A percentile compares a stretch with the other conserved stretches of the same genome.
Evolutionary conservation across 2,113 vertebrate genomes (phyloP).

Genomic region (Pygoscelis adeliae): DNA sequence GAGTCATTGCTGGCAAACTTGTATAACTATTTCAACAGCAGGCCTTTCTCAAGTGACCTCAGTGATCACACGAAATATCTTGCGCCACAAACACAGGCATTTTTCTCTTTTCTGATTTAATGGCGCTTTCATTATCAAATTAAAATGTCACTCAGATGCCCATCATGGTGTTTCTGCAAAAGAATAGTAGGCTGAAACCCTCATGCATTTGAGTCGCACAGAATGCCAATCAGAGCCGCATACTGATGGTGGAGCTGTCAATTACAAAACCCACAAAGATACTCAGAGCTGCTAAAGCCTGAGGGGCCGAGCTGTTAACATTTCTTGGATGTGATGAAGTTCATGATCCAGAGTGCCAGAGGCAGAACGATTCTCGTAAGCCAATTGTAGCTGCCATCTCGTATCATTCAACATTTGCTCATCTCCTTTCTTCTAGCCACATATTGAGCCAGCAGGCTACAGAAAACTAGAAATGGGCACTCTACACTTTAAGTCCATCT

Average conservation of each 20-base stretch:
- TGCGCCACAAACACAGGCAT: constrained; percentile 34
- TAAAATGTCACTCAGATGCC: constrained; percentile 71
- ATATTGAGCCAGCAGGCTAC: neutral
- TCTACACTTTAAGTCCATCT: neutral
- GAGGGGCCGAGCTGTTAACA: constrained; percentile 56
- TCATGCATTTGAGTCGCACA: constrained; percentile 4
- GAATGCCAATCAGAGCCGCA: neutral
- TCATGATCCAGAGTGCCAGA: constrained; percentile 64
- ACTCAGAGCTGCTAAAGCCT: constrained; percentile 41
- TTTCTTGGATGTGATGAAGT: constrained; percentile 57
- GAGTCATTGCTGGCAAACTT: constrained; percentile 42
- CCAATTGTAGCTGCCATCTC: constrained; percentile 53
- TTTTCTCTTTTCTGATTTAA: constrained; percentile 22
- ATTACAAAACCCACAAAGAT: constrained; percentile 59
- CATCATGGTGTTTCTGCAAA: constrained; percentile 36
- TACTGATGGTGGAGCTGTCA: constrained; percentile 19
- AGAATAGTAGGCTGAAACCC: constrained; percentile 62
- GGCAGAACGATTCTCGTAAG: constrained; percentile 17
- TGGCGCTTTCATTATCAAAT: constrained; percentile 64
- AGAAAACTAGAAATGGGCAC: constrained; percentile 1
- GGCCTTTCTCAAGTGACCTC: constrained; percentile 35
- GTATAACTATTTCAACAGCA: constrained; percentile 23
- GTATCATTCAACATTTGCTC: constrained; percentile 42
- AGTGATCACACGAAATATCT: constrained; percentile 29
- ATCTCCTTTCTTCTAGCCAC: constrained; percentile 14